phyloP scores from a whole-genome alignment of 2,797 vertebrate genomes.

The Hirundo rustica region DNA sequence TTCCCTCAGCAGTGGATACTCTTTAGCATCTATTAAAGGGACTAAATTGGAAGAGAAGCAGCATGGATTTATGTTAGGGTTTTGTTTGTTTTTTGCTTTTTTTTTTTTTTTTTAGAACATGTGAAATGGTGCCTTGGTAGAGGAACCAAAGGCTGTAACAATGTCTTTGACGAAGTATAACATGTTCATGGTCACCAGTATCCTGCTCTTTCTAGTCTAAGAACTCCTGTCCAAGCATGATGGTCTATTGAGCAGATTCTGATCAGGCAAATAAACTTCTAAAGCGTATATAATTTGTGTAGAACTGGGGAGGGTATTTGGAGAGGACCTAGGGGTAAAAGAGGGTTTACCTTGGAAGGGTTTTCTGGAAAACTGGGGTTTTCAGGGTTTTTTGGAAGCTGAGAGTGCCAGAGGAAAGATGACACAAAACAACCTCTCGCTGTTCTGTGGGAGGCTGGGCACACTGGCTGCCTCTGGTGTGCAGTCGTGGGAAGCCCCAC shows the following conservation, averaged over 20 bases:
- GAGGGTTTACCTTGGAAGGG: neutral
- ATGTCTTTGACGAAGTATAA: neutral
- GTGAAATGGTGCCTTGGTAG: neutral
- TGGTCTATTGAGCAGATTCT: neutral
- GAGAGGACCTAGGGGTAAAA: neutral
- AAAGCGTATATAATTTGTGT: neutral
- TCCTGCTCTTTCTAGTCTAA: neutral
- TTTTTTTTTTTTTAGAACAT: too few relatives aligned
- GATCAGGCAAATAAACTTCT: neutral
- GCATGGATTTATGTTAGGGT: neutral
- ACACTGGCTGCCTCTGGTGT: neutral
- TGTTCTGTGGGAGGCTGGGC: neutral
- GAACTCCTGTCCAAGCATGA: fast-evolving
- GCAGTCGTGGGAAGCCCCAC: fast-evolving
- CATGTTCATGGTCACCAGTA: neutral
- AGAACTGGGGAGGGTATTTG: neutral
- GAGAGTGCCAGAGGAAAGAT: neutral
- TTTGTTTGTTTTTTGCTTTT: too few relatives aligned
- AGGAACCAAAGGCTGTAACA: neutral
- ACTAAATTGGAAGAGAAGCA: neutral
- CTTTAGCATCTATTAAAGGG: neutral
- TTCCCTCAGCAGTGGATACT: neutral
- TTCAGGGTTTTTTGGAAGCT: neutral
- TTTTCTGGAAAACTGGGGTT: neutral
- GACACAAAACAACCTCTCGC: neutral